These are phyloP conservation scores for Gallinago stenura DNA, from an alignment of 2,797 vertebrate genomes.

Conservation along the genomic window DNA sequence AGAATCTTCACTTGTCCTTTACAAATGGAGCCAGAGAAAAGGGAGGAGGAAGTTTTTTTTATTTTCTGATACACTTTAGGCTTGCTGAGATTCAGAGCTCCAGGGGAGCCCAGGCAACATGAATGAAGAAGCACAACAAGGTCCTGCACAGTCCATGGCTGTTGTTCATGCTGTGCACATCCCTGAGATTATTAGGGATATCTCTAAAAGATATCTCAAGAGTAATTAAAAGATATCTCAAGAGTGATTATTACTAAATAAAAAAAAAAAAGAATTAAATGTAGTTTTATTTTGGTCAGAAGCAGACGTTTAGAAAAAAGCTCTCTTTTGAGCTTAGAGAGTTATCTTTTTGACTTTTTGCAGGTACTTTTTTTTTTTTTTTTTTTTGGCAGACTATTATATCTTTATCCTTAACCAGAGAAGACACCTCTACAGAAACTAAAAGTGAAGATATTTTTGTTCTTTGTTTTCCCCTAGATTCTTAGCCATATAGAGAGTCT, in stretches of 20 bases:
- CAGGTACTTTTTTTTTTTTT: background rate
- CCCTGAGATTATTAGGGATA: background rate
- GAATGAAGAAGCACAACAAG: background rate
- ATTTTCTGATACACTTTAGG: background rate
- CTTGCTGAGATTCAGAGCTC: background rate
- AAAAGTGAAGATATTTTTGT: background rate
- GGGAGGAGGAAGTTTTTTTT: background rate
- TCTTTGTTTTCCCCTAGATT: background rate
- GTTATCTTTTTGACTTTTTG: background rate
- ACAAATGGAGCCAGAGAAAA: background rate
- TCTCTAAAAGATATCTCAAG: background rate
- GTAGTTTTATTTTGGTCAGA: background rate
- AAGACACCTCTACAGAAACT: background rate
- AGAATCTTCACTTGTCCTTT: background rate
- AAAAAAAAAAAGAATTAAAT: background rate
- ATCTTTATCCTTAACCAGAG: background rate
- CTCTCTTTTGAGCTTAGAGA: background rate
- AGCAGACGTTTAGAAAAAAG: background rate
- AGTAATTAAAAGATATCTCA: background rate
- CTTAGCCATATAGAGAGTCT: background rate
- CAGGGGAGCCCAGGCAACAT: accelerated
- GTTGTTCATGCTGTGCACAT: background rate
- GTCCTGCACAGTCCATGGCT: background rate
- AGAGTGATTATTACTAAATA: background rate
- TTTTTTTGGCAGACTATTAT: background rate